Evolutionary conservation across 2,888 invertebrate species (phyloP).

Genomic region (Andrena dorsata): DNA sequence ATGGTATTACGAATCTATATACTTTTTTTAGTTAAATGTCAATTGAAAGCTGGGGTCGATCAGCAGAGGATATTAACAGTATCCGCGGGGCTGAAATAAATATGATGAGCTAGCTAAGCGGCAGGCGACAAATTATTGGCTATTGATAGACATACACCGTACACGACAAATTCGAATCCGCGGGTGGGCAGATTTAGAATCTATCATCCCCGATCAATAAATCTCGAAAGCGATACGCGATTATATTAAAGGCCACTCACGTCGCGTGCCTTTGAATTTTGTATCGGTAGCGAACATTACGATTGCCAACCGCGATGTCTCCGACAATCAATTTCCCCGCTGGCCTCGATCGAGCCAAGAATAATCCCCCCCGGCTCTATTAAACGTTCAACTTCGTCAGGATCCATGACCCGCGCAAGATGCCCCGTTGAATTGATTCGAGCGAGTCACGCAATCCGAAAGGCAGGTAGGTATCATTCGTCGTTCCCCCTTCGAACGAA

Average conservation of each 20-base stretch:
- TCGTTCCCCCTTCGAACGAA: neutral
- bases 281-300: constrained; percentile 77
- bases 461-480: neutral
- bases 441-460: neutral
- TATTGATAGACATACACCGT: constrained; percentile 50
- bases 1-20: neutral
- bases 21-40: neutral
- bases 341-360: constrained; percentile 44
- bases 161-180: constrained; percentile 31
- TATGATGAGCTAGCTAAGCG: constrained; percentile 32
- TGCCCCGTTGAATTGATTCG: neutral
- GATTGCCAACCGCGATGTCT: constrained; percentile 79
- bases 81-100: constrained; percentile 37
- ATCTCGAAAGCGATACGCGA: constrained; percentile 74
- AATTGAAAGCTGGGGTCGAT: constrained; percentile 15
- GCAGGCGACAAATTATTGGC: constrained; percentile 41
- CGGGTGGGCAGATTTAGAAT: constrained; percentile 56
- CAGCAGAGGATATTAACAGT: constrained; percentile 30
- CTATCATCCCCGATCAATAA: constrained; percentile 74
- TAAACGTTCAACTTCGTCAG: neutral
- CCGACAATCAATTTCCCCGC: constrained; percentile 63
- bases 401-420: constrained; percentile 27
- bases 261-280: constrained; percentile 67
- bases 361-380: constrained; percentile 20
- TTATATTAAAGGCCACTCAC: constrained; percentile 68